Evolutionary conservation across 2,797 vertebrate genomes (phyloP).

Genomic region (Takifugu ocellatus): DNA sequence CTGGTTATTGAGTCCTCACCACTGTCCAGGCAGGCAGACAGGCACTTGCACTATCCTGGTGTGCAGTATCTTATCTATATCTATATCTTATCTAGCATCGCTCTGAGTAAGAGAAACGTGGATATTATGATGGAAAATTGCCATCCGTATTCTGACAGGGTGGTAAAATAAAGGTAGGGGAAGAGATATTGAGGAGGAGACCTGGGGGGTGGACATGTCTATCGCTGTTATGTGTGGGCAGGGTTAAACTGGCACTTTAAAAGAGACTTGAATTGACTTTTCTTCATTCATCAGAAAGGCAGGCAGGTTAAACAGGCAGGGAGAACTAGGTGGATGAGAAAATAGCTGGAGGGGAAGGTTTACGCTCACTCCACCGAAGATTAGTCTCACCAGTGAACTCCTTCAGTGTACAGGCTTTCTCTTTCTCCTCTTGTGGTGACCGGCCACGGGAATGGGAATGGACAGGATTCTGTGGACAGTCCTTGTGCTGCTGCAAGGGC

Average conservation of each 20-base stretch:
- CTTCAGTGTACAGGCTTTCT: slow-evolving; percentile 13
- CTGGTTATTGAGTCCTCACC: slow-evolving; percentile 35
- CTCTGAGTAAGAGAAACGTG: slow-evolving; percentile 18
- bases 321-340: slow-evolving; percentile 37
- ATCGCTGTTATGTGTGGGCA: slow-evolving; percentile 70
- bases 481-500: slow-evolving; percentile 60
- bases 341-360: slow-evolving; percentile 40
- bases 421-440: slow-evolving; percentile 4
- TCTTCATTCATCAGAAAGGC: slow-evolving; percentile 47
- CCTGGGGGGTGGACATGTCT: slow-evolving; percentile 35
- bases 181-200: slow-evolving; percentile 9
- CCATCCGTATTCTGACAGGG: slow-evolving; percentile 6
- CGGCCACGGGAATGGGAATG: slow-evolving; percentile 35
- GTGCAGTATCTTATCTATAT: slow-evolving; percentile 36
- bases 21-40: slow-evolving; percentile 22
- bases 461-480: slow-evolving; percentile 36
- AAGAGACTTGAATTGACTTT: slow-evolving; percentile 53
- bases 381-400: slow-evolving; percentile 37
- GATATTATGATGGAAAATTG: slow-evolving; percentile 21
- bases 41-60: slow-evolving; percentile 11
- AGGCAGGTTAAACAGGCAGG: slow-evolving; percentile 26
- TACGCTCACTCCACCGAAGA: slow-evolving; percentile 36
- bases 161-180: slow-evolving; percentile 22
- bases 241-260: slow-evolving; percentile 72
- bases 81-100: slow-evolving; percentile 32